A percentile compares a stretch with the other conserved stretches of the same genome.
Evolutionary conservation across 2,888 invertebrate genomes (phyloP).

Genomic region (Pterostichus niger): DNA sequence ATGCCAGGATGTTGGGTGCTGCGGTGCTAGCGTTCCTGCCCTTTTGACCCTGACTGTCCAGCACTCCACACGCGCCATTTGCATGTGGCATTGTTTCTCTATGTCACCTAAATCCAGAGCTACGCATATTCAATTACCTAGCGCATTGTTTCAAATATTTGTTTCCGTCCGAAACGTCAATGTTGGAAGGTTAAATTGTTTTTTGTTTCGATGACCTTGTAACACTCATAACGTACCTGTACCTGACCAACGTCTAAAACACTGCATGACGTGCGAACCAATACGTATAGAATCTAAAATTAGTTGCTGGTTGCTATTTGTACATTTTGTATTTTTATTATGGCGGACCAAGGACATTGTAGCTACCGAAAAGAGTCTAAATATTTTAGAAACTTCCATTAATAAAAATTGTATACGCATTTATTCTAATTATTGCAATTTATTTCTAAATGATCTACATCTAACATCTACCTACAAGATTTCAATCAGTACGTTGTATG

Average conservation of each 20-base stretch:
- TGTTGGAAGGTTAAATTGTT: slow-evolving; percentile 40
- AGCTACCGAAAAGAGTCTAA: no score
- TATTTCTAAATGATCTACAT: no score
- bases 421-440: no score
- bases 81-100: slow-evolving; percentile 64
- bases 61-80: slow-evolving; percentile 37
- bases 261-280: neutral
- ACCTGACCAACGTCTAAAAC: slow-evolving; percentile 16
- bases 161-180: slow-evolving; percentile 53
- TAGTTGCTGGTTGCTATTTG: no score
- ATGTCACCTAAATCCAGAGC: slow-evolving; percentile 63
- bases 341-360: no score
- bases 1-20: slow-evolving; percentile 37
- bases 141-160: slow-evolving; percentile 60
- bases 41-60: slow-evolving; percentile 42
- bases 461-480: no score
- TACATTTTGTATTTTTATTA: no score
- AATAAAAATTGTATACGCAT: no score
- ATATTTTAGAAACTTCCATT: no score
- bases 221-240: slow-evolving; percentile 31
- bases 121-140: slow-evolving; percentile 56
- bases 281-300: no score
- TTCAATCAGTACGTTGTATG: no score
- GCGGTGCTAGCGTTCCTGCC: slow-evolving; percentile 11
- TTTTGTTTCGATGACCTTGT: slow-evolving; percentile 37